These are phyloP conservation scores for Chelidonichthys spinosus DNA, from an alignment of 2,797 vertebrate species.

Conservation along the genomic window DNA sequence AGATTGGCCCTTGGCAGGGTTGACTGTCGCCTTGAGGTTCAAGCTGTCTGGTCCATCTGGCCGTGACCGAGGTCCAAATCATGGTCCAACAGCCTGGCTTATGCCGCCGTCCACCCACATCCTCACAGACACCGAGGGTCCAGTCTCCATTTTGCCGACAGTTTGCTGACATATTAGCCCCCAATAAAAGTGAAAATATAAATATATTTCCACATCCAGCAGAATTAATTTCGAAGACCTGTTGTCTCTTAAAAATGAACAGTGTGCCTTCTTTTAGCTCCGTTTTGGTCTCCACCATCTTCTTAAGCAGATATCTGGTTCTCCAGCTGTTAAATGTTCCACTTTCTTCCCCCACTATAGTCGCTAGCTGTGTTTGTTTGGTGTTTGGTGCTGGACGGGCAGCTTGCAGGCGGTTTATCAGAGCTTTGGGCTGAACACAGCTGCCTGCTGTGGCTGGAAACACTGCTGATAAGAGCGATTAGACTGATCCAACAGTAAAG, in stretches of 20 bases:
- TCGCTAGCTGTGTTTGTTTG: background rate
- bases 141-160: background rate
- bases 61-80: constrained; percentile 37
- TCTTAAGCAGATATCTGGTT: no score
- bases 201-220: no score
- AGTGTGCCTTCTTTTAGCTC: no score
- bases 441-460: background rate
- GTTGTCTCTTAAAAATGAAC: no score
- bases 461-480: background rate
- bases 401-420: background rate
- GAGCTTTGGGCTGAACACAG: background rate
- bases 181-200: no score
- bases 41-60: constrained; percentile 72
- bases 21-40: constrained; percentile 43
- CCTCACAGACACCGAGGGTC: constrained; percentile 14
- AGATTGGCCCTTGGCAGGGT: constrained; percentile 56
- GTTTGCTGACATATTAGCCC: no score
- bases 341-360: background rate
- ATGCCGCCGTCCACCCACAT: constrained; percentile 44
- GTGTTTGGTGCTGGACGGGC: background rate
- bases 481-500: background rate
- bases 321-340: background rate
- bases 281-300: no score
- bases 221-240: no score
- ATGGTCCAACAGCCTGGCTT: constrained; percentile 7